Conservation (phyloP, 2,113 vertebrate genomes). For the Pseudopodoces humilis region DNA sequence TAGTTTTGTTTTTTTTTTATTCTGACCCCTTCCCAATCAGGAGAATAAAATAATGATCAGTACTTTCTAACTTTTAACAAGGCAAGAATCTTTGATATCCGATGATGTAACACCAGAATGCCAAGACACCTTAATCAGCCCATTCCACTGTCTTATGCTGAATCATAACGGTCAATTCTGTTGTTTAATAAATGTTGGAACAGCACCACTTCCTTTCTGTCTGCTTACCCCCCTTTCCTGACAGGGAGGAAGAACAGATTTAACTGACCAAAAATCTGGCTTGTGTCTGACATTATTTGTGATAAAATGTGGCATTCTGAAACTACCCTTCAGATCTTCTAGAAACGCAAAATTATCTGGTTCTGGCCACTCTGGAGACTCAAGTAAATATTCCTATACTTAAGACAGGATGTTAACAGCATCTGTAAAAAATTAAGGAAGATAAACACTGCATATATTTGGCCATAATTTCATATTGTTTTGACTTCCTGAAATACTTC, state of each 20-base stretch:
- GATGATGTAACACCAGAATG: background rate
- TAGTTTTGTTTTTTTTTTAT: background rate
- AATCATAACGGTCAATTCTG: background rate
- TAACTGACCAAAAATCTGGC: background rate
- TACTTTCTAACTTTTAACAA: background rate
- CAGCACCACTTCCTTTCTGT: background rate
- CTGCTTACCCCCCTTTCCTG: background rate
- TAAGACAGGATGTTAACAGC: background rate
- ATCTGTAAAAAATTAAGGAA: background rate
- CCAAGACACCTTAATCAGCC: background rate
- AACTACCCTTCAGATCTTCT: background rate
- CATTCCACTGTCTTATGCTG: background rate
- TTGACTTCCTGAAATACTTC: background rate
- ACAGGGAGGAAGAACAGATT: background rate
- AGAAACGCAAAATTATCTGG: background rate
- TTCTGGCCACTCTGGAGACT: background rate
- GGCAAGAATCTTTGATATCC: background rate
- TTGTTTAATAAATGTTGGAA: background rate
- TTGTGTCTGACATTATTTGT: background rate
- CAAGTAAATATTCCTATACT: background rate
- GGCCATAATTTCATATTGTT: background rate
- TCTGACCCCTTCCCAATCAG: background rate
- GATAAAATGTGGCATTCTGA: background rate
- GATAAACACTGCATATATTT: background rate
- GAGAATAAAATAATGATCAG: background rate